Evolutionary conservation across 2,113 vertebrate genomes (phyloP), one percentile per base, ranked within the genome.

Genomic region (Albula glossodonta): DNA sequence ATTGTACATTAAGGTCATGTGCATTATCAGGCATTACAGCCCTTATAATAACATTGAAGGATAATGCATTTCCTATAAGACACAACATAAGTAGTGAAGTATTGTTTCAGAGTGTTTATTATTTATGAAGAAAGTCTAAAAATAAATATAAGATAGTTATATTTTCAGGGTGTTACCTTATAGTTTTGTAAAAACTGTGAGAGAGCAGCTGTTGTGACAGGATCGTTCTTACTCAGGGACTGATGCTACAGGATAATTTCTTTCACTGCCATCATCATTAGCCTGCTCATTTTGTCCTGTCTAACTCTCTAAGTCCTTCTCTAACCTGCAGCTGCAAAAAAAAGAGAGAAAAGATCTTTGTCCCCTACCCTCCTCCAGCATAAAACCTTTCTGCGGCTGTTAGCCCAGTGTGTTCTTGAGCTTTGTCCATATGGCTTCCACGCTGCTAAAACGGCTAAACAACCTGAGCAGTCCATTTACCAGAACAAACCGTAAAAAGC

Each of bases 341-440:
- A 63, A 12, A 80, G 12, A 86, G 25, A 41, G 5, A 48, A 50
- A 88, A 89, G 89, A 22, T 86, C 87, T 85, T 83, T 82, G 50
- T 50, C 56, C 84, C 88, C 90, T 86, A 52, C 91, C 90, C 89
- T 90, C 84, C 87, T 80, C 84, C 88, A 60, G 83, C 50, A 78
- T 92, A 89, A 90, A 91, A 92, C 88, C 78, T 17, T 57, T 90
- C 87, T 88, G 90, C 92, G 89, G 91, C 89, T 91, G 88, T 89
- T 86, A 88, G 90, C 91, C 83, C 87, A 90, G 92, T 89, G 90
- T 51, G 83, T 89, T 90, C 90, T 89, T 91, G 85, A 87, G 87
- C 88, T 87, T 90, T 82, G 87, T 83, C 90, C 94, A 94, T 93
- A 93, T 93, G 94, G 90, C 91, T 84, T 88, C 88, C 91, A 93